These are phyloP conservation scores for Microcaecilia unicolor DNA, from an alignment of 2,797 vertebrate genomes.

Conservation along the genomic window DNA sequence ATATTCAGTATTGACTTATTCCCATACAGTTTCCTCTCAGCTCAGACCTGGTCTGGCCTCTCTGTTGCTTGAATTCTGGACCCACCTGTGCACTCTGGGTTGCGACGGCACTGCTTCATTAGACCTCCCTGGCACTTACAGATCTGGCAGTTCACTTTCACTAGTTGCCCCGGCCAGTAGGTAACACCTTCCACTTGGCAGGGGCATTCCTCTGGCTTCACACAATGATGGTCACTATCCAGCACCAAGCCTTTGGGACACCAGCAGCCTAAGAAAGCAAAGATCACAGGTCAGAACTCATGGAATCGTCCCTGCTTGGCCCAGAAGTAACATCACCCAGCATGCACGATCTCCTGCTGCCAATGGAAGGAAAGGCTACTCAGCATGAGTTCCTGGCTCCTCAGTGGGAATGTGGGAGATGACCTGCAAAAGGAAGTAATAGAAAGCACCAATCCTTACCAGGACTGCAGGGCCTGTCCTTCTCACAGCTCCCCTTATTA, in stretches of 20 bases:
- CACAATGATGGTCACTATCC: slow-evolving; percentile 52
- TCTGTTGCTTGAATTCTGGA: no score
- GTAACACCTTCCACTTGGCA: slow-evolving; percentile 58
- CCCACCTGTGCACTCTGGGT: slow-evolving; percentile 70
- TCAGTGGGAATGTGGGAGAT: no score
- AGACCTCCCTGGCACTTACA: slow-evolving; percentile 72
- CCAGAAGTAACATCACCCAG: not conserved
- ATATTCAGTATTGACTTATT: no score
- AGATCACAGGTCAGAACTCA: not conserved
- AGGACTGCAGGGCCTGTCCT: slow-evolving; percentile 48
- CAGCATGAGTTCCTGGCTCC: no score
- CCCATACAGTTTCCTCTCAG: no score
- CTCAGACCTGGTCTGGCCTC: no score
- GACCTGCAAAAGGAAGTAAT: no score
- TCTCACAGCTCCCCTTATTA: slow-evolving; percentile 38
- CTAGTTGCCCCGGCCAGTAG: slow-evolving; percentile 58
- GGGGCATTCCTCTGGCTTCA: slow-evolving; percentile 59
- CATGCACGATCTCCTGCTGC: no score
- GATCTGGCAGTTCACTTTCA: slow-evolving; percentile 69
- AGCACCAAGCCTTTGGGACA: slow-evolving; percentile 68
- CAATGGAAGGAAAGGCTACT: no score
- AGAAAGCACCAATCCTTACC: slow-evolving; percentile 57
- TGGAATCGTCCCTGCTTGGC: no score
- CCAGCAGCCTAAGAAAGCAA: slow-evolving; percentile 69
- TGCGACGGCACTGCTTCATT: slow-evolving; percentile 58